Evolutionary conservation across 2,113 vertebrate species (phyloP).

Genomic region (Leucoraja erinaceus): DNA sequence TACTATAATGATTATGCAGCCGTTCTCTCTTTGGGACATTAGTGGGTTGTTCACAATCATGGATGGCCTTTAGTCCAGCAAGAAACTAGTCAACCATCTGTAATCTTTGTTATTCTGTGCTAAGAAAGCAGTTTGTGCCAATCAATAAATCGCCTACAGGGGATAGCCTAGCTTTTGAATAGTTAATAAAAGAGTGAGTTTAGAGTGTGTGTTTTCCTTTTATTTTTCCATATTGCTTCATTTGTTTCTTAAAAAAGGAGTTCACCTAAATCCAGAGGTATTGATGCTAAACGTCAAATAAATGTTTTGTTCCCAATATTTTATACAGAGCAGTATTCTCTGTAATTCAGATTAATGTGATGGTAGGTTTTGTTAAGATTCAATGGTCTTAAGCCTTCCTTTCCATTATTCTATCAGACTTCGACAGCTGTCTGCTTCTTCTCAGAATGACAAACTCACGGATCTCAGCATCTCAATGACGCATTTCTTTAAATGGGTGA

Average conservation of each 20-base stretch:
- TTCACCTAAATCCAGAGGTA: neutral
- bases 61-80: neutral
- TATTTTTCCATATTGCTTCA: conserved; percentile 16
- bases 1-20: neutral
- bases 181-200: neutral
- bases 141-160: conserved; percentile 30
- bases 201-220: neutral
- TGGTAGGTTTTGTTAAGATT: conserved; percentile 4
- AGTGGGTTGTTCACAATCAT: neutral
- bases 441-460: neutral
- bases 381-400: conserved; percentile 10
- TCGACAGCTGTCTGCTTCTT: conserved; percentile 21
- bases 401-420: neutral
- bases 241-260: conserved; percentile 2
- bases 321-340: conserved; percentile 15
- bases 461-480: neutral
- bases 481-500: neutral
- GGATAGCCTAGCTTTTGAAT: conserved; percentile 6
- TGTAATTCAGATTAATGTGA: neutral
- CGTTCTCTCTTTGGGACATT: neutral
- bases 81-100: conserved; percentile 6
- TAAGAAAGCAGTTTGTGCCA: conserved; percentile 15
- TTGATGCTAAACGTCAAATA: conserved; percentile 30
- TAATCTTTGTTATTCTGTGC: neutral
- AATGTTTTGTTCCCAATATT: conserved; percentile 5